Base-by-base conservation (phyloP, 1,140 invertebrate genomes). In the Nymphalis io region DNA sequence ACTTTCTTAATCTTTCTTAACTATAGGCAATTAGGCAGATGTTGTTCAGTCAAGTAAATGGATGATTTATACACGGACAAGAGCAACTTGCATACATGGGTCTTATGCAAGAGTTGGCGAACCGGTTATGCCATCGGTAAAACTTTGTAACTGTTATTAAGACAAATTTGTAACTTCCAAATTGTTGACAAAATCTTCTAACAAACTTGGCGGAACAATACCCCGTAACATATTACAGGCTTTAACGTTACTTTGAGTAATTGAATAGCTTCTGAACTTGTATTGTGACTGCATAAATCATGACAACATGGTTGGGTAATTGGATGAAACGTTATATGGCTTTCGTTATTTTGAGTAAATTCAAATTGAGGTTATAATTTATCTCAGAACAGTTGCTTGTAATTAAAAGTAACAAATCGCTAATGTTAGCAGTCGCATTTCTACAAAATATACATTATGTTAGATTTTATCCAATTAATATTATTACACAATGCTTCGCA, bases 131-230 rank as follows among this genome's bases (percentile, higher is more conserved):
- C 55, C 33, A 58, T 58, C 27, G 55, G 55, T 23, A n/a, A 58
- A 58, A 58, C 55, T 58, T 58, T 15, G 55, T 33, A 58, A 58
- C 55, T 33, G 55, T 58, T 59, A 59, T 59, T 59, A 59, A 59
- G 57, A 39, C 57, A 59, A 59, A 59, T 59, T 59, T 40, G 38
- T 38, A 59, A 59, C 57, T 59, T 40, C 57, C 57, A 59, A 59
- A 59, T 59, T 59, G 57, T 59, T 59, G 57, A 59, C 38, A 59
- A 59, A 59, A 59, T 58, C 55, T 58, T 58, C 23, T 55, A 58
- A 27, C 55, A 38, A 58, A 58, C 23, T 58, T 58, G n/a, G 55
- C 23, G 55, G 15, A 58, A 58, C 55, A 58, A 58, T 58, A n/a
- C 55, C 23, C 13, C 27, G 27, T 39, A 58, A 58, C 55, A 58